Evolutionary conservation across 2,888 invertebrate genomes (phyloP).

Genomic region (Metalampra italica): DNA sequence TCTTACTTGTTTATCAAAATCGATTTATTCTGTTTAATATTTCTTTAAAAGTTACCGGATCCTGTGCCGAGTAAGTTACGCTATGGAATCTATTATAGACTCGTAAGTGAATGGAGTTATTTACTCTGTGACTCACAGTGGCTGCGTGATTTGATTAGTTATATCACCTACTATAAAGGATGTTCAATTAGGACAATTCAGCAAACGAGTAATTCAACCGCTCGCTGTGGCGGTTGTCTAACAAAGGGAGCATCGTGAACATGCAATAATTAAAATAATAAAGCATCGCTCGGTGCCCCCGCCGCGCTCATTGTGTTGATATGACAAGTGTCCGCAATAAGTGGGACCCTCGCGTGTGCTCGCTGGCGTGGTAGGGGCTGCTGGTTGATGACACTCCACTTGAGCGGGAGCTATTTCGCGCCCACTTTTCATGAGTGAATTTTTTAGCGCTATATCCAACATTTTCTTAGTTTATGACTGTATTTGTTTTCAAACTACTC

Average conservation of each 20-base stretch:
- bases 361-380: constrained; percentile 26
- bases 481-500: no score
- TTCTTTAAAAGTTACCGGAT: no score
- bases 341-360: constrained; percentile 44
- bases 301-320: constrained; percentile 60
- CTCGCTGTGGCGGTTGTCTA: constrained; percentile 33
- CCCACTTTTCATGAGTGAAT: neutral
- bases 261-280: constrained; percentile 78
- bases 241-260: constrained; percentile 65
- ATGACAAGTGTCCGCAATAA: constrained; percentile 77
- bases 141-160: neutral
- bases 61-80: no score
- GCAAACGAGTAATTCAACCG: constrained; percentile 40
- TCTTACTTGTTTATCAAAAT: no score
- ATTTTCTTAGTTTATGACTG: no score
- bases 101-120: no score
- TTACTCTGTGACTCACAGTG: neutral
- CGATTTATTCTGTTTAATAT: no score
- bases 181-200: constrained; percentile 53
- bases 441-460: no score
- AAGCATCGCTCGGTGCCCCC: constrained; percentile 47
- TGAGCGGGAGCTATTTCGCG: constrained; percentile 2
- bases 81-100: no score
- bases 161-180: constrained; percentile 23
- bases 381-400: constrained; percentile 8